Evolutionary conservation across 2,113 vertebrate species (phyloP).

Genomic region (Eulacestoma nigropectus): DNA sequence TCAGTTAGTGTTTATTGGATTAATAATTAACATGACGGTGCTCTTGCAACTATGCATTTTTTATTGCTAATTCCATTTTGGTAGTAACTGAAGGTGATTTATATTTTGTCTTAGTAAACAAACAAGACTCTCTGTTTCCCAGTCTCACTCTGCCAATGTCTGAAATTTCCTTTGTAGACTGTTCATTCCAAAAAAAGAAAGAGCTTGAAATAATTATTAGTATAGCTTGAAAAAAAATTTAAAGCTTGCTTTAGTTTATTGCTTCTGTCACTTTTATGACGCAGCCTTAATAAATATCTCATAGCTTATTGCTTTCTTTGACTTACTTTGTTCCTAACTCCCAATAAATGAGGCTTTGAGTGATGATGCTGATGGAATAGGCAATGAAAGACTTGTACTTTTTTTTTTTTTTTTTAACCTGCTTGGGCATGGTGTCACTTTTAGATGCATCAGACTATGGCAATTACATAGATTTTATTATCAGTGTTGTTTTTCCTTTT

Average conservation of each 20-base stretch:
- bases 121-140: neutral
- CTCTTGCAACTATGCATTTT: neutral
- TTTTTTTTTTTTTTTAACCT: neutral
- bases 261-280: neutral
- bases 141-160: neutral
- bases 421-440: neutral
- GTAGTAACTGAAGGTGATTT: neutral
- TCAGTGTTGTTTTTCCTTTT: neutral
- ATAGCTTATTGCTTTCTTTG: neutral
- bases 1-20: neutral
- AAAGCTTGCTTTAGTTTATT: neutral
- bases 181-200: neutral
- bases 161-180: neutral
- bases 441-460: neutral
- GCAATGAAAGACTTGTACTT: neutral
- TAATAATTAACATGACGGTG: neutral
- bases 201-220: neutral
- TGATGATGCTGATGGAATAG: neutral
- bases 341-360: neutral
- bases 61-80: neutral
- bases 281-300: neutral
- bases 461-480: neutral
- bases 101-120: neutral
- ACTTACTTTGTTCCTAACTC: neutral
- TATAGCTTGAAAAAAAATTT: neutral